These are phyloP conservation scores for Desmodus rotundus DNA, from an alignment of 2,113 vertebrate species.

Conservation along the genomic window DNA sequence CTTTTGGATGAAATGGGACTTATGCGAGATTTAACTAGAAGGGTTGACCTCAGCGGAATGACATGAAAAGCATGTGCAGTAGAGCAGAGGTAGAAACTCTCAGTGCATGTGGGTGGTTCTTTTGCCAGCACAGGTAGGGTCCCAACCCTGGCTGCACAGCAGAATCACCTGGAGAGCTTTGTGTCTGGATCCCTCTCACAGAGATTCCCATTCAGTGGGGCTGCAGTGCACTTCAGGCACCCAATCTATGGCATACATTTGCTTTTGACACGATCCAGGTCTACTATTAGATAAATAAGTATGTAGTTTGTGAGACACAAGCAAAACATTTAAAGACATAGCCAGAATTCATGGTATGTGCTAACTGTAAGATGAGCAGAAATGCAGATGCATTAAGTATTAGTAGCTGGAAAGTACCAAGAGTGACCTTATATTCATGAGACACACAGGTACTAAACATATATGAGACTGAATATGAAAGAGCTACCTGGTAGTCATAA, in stretches of 20 bases:
- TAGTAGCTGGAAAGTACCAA: background rate
- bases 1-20: background rate
- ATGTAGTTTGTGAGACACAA: background rate
- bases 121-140: no score
- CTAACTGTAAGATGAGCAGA: background rate
- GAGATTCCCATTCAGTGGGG: background rate
- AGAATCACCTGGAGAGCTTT: background rate
- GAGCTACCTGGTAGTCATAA: background rate
- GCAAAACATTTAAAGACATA: background rate
- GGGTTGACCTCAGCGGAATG: background rate
- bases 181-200: background rate
- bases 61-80: background rate
- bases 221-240: background rate
- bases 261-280: background rate
- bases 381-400: background rate
- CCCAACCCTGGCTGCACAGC: background rate
- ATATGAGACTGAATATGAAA: background rate
- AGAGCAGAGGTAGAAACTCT: background rate
- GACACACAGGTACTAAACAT: background rate
- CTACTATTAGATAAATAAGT: background rate
- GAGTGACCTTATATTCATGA: background rate
- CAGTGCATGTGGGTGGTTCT: accelerated
- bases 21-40: background rate
- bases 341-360: background rate
- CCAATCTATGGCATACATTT: background rate